Evolutionary conservation across 2,797 vertebrate species (phyloP).

Genomic region (Hydrophis major): DNA sequence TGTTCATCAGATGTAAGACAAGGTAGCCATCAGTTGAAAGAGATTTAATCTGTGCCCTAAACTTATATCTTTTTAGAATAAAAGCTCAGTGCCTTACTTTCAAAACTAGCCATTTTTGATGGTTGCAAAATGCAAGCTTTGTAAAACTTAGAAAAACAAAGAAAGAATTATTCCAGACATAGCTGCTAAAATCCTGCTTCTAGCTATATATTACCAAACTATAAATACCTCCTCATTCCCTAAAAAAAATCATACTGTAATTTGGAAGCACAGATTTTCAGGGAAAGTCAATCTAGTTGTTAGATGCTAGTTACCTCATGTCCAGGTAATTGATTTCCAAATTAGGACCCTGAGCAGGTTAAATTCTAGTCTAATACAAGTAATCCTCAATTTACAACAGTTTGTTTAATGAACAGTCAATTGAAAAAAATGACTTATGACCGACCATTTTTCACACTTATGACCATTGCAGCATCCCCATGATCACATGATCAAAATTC

Average conservation of each 20-base stretch:
- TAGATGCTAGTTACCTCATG: not conserved
- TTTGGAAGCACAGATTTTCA: not conserved
- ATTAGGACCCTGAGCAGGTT: not conserved
- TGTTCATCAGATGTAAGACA: not conserved
- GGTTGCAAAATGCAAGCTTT: not conserved
- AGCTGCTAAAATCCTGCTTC: not conserved
- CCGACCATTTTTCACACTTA: not conserved
- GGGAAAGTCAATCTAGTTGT: not conserved
- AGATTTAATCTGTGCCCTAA: not conserved
- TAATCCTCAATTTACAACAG: not conserved
- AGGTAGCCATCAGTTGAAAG: not conserved
- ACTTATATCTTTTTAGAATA: not conserved
- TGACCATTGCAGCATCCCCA: not conserved
- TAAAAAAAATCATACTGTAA: not conserved
- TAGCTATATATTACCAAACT: not conserved
- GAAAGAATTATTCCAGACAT: not conserved
- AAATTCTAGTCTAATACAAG: not conserved
- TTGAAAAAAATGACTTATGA: not conserved
- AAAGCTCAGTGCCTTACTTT: not conserved
- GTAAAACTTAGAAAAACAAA: not conserved
- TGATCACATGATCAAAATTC: not conserved
- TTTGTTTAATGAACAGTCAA: not conserved
- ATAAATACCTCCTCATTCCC: not conserved
- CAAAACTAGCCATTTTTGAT: not conserved
- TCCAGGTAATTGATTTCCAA: not conserved